phyloP scores from a whole-genome alignment of 2,797 vertebrate species.

The Loris lydekkerianus region DNA sequence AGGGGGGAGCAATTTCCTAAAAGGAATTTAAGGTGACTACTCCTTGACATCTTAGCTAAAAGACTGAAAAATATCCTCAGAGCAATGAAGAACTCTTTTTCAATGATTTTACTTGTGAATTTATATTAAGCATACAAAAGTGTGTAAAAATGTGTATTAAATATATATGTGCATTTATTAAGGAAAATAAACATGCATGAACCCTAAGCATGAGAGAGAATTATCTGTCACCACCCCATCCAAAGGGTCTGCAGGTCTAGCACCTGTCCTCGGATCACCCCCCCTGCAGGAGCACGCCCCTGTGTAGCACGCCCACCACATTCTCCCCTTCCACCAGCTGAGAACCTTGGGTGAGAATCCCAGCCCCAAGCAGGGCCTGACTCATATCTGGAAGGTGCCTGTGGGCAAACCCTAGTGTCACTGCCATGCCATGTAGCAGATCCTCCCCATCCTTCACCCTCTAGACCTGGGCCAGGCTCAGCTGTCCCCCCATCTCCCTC shows the following conservation, averaged over 20 bases:
- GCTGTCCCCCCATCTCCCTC: neutral
- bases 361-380: neutral
- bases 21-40: neutral
- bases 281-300: neutral
- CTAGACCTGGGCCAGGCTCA: neutral
- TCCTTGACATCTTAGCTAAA: neutral
- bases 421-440: fast-evolving
- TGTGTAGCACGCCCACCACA: fast-evolving
- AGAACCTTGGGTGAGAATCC: neutral
- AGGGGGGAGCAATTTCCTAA: neutral
- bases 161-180: neutral
- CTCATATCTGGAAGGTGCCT: neutral
- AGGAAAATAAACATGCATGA: neutral
- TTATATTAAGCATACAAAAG: neutral
- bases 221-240: neutral
- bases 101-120: neutral
- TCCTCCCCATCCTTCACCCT: neutral
- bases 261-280: neutral
- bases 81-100: neutral
- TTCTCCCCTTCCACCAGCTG: neutral
- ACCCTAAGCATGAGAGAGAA: neutral
- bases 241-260: neutral
- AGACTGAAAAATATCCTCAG: neutral
- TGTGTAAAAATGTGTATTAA: neutral
- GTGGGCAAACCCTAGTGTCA: fast-evolving